Evolutionary conservation across 2,113 vertebrate species (phyloP).

Genomic region (Pluvianellus socialis): DNA sequence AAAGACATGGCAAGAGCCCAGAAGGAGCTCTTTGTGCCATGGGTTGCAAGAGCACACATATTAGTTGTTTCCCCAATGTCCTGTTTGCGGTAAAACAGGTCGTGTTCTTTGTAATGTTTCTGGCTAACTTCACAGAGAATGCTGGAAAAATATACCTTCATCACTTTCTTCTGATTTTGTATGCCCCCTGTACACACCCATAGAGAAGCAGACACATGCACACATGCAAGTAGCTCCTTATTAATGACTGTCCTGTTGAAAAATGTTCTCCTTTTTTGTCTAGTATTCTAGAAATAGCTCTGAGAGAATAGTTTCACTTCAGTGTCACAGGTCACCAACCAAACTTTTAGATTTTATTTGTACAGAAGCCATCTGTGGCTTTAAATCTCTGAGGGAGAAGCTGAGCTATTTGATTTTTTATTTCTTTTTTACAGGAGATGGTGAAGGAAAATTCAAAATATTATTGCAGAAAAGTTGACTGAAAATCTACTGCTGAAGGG

Average conservation of each 20-base stretch:
- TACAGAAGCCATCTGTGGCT: neutral
- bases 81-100: too few species aligned
- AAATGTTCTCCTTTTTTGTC: neutral
- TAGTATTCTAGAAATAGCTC: conserved; percentile 19
- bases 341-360: neutral
- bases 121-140: neutral
- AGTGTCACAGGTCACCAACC: neutral
- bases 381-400: neutral
- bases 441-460: neutral
- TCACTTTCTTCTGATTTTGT: neutral
- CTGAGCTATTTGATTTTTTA: neutral
- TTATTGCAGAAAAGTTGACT: neutral
- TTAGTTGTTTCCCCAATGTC: neutral
- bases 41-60: neutral
- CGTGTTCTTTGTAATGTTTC: neutral
- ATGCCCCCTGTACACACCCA: neutral
- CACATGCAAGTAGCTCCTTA: neutral
- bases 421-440: neutral
- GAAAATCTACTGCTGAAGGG: neutral
- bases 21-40: neutral
- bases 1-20: neutral
- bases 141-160: neutral
- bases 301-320: conserved; percentile 20
- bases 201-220: neutral
- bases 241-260: neutral